Evolutionary conservation across 2,888 invertebrate species (phyloP).

Genomic region (Galeopsomyia nigrocyanea): DNA sequence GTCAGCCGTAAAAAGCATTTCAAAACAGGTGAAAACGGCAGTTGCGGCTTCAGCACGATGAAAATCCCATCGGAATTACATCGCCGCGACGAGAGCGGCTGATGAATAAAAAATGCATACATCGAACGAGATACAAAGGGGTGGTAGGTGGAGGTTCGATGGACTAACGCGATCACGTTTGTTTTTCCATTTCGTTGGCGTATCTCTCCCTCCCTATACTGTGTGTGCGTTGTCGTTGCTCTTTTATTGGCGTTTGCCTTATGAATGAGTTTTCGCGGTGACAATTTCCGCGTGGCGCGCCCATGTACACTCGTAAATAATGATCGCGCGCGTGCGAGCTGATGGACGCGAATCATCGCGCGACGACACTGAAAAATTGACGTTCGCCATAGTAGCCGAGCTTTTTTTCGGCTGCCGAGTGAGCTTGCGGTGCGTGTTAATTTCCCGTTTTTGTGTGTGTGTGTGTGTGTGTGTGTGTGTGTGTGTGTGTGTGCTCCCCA

Average conservation of each 20-base stretch:
- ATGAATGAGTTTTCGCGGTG: slow-evolving; percentile 33
- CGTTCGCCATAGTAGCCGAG: too few species aligned
- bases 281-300: slow-evolving; percentile 1
- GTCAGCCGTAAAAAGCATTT: slow-evolving; percentile 22
- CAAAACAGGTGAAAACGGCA: slow-evolving; percentile 22
- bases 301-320: slow-evolving; percentile 15
- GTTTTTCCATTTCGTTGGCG: slow-evolving; percentile 37
- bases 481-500: too few species aligned
- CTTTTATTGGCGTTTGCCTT: slow-evolving; percentile 39
- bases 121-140: not conserved
- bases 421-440: too few species aligned
- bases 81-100: slow-evolving; percentile 20
- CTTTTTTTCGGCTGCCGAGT: too few species aligned
- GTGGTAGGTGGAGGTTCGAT: slow-evolving; percentile 9
- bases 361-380: too few species aligned
- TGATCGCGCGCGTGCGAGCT: not conserved
- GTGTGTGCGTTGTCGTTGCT: not conserved
- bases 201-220: too few species aligned
- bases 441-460: too few species aligned
- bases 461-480: too few species aligned
- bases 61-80: slow-evolving; percentile 61
- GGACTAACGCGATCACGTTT: slow-evolving; percentile 34
- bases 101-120: slow-evolving; percentile 63
- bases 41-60: slow-evolving; percentile 47
- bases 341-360: slow-evolving; percentile 11